Conservation (phyloP, 2,113 vertebrate genomes). For the Monarcha castaneiventris region DNA sequence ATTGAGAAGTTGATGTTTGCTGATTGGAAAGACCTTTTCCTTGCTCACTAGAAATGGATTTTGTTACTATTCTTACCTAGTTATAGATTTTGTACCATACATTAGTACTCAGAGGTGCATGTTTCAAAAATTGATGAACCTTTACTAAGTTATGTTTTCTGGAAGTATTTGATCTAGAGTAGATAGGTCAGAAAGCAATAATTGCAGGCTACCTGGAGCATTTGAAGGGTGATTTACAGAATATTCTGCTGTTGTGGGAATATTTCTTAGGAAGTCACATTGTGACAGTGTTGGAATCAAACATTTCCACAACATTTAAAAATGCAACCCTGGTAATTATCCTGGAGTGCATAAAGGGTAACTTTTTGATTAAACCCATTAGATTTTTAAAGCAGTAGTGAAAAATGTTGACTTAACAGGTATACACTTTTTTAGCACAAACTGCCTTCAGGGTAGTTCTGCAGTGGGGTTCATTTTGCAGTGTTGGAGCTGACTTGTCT, state of each 20-base stretch:
- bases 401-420: slow-evolving; percentile 35
- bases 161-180: background rate
- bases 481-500: slow-evolving; percentile 35
- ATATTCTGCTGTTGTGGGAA: background rate
- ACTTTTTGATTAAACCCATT: slow-evolving; percentile 1
- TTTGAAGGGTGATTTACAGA: background rate
- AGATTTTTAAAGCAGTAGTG: background rate
- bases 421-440: background rate
- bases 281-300: background rate
- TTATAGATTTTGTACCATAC: background rate
- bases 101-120: background rate
- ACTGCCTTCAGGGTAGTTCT: slow-evolving; percentile 21
- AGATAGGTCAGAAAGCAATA: background rate
- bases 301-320: background rate
- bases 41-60: background rate
- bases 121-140: background rate
- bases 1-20: background rate
- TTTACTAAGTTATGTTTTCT: background rate
- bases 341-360: background rate
- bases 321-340: background rate
- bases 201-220: background rate
- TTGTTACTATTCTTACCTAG: background rate
- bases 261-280: background rate
- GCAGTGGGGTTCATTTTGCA: slow-evolving; percentile 31
- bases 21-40: background rate